Evolutionary conservation across 2,888 invertebrate genomes (phyloP), one percentile per base, ranked within the genome.

Genomic region (Saturnia japonica): DNA sequence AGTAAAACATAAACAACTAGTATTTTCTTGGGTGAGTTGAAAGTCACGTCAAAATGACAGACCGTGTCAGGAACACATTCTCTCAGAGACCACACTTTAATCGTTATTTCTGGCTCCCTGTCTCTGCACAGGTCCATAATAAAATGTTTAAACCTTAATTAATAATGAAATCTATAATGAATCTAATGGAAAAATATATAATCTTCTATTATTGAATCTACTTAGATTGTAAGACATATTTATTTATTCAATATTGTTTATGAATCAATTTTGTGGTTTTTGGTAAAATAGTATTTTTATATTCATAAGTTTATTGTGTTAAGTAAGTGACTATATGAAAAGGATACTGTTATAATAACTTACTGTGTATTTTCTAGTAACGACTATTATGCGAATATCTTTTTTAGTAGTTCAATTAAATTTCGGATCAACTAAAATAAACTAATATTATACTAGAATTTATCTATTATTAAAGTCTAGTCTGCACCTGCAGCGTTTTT

Each of bases 161-260:
- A 54, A 22, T 54, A 22, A 19, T 9, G n/a, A 22, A 54, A 54
- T 54, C 22, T 0, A 22, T 54, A 60, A 14, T 6, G 57, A 28
- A 60, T 28, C 25, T 60, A 28, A 60, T 60, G 57, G 14, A 28
- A 25, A 60, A 25, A 57, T 57, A 28, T 28, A 12, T 60, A 60
- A 60, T 60, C 57, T 25, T 60, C 6, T 60, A 60, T 28, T 28
- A 60, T 28, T 28, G 57, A 60, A 60, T 60, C 57, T 60, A 60
- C 25, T 28, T 60, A 60, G 57, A 25, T 28, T 60, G 3, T 60
- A 60, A 28, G 57, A 25, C 25, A 28, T 60, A 60, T 60, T 60
- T 60, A 60, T 60, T 60, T 28, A 60, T 28, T 14, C 57, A 60
- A 60, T 25, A 57, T 14, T 54, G 22, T 54, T 60, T 60, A 16